Evolutionary conservation across 2,888 invertebrate species (phyloP).

Genomic region (Cantharis lateralis): DNA sequence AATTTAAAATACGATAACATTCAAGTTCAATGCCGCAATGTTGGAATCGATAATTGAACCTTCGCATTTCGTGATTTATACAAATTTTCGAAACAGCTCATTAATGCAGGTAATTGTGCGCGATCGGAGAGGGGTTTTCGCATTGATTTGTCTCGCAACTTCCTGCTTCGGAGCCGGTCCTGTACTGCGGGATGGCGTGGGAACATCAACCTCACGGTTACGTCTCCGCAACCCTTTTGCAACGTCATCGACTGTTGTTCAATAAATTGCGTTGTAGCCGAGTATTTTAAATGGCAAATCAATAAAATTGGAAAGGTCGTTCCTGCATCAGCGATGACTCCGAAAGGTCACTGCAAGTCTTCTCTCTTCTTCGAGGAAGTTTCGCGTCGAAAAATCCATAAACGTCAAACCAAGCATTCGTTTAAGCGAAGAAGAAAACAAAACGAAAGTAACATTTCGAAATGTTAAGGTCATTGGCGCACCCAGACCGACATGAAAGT

Average conservation of each 20-base stretch:
- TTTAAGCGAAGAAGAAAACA: background rate
- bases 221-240: background rate
- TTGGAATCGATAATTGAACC: conserved; percentile 4
- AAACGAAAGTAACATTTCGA: background rate
- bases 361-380: background rate
- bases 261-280: background rate
- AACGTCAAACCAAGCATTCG: background rate
- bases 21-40: conserved; percentile 9
- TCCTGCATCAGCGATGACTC: conserved; percentile 4
- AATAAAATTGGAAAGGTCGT: conserved; percentile 17
- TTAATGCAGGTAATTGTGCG: background rate
- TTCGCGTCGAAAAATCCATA: background rate
- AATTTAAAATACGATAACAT: background rate
- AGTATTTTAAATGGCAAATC: background rate
- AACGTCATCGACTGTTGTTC: background rate
- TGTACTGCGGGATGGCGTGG: background rate
- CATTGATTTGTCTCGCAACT: background rate
- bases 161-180: background rate
- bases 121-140: background rate
- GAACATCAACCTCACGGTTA: background rate
- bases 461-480: background rate
- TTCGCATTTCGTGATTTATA: background rate
- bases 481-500: background rate
- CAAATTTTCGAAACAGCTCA: background rate
- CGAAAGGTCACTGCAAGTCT: conserved; percentile 3